Percentiles rank a stretch among this genome's conserved stretches.
Conservation (phyloP, 2,113 vertebrate species). For the Eretmodus cyanostictus region DNA sequence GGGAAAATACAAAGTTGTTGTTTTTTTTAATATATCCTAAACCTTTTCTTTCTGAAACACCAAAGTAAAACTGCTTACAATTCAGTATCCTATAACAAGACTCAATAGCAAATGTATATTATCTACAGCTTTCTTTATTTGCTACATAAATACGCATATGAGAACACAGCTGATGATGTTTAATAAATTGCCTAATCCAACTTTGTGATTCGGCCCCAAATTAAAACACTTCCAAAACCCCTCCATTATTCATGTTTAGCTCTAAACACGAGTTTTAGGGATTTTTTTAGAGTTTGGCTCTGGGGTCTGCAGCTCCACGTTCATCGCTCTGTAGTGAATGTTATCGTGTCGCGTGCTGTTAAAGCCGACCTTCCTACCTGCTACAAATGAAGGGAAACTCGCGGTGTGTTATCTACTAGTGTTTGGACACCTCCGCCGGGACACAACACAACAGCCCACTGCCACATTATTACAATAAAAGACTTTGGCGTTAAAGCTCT, state of each 20-base stretch:
- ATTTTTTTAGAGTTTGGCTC: background rate
- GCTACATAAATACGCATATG: background rate
- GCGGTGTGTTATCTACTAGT: background rate
- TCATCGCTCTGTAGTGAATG: background rate
- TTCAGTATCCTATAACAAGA: background rate
- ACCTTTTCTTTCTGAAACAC: background rate
- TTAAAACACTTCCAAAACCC: background rate
- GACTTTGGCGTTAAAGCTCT: background rate
- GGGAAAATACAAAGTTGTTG: background rate
- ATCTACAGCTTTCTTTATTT: background rate
- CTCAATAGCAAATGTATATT: background rate
- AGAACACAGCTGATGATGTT: background rate
- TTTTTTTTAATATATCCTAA: background rate
- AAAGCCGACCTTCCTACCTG: background rate
- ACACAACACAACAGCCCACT: background rate
- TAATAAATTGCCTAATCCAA: background rate
- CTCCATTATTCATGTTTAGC: background rate
- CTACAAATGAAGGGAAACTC: background rate
- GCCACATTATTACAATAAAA: background rate
- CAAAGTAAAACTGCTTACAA: background rate
- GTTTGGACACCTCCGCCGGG: background rate
- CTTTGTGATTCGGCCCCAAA: background rate
- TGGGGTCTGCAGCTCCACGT: background rate
- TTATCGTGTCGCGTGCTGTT: background rate
- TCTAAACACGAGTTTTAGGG: background rate